Evolutionary conservation across 2,888 invertebrate genomes (phyloP).

Genomic region (Eristalis arbustorum): DNA sequence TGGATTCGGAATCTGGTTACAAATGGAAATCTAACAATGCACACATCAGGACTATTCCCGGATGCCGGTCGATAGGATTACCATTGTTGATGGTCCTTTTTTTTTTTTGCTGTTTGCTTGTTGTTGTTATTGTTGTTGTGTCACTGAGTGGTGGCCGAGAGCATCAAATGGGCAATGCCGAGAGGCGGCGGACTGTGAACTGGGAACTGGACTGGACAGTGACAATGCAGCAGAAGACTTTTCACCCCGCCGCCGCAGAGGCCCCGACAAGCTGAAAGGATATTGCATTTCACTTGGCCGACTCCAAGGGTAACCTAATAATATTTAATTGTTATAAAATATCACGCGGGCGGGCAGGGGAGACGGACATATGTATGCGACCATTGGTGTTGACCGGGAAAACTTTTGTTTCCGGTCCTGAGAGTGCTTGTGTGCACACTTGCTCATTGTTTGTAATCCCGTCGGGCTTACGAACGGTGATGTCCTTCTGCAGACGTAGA

Average conservation of each 20-base stretch:
- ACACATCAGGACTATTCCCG: background rate
- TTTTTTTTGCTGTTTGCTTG: background rate
- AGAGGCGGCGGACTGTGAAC: background rate
- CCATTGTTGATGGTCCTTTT: background rate
- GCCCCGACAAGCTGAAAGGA: constrained; percentile 46
- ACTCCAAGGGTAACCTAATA: constrained; percentile 61
- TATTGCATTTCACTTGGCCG: constrained; percentile 52
- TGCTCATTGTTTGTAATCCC: constrained; percentile 42
- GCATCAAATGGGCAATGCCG: background rate
- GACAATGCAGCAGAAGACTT: constrained; percentile 15
- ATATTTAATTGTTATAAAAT: constrained; percentile 67
- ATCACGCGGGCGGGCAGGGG: background rate
- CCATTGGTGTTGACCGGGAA: constrained; percentile 26
- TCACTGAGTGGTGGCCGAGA: background rate
- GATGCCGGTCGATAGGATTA: background rate
- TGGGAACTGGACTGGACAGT: constrained; percentile 16
- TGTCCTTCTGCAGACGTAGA: constrained; percentile 14
- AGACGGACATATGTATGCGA: constrained; percentile 5
- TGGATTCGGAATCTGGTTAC: constrained; percentile 34
- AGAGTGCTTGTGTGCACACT: constrained; percentile 2
- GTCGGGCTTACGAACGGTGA: background rate
- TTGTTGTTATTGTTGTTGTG: background rate
- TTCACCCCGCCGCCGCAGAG: background rate
- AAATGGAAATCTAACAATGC: constrained; percentile 60
- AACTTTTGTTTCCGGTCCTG: constrained; percentile 52